Evolutionary conservation across 2,888 invertebrate species (phyloP).

Genomic region (Drosophila rubida): DNA sequence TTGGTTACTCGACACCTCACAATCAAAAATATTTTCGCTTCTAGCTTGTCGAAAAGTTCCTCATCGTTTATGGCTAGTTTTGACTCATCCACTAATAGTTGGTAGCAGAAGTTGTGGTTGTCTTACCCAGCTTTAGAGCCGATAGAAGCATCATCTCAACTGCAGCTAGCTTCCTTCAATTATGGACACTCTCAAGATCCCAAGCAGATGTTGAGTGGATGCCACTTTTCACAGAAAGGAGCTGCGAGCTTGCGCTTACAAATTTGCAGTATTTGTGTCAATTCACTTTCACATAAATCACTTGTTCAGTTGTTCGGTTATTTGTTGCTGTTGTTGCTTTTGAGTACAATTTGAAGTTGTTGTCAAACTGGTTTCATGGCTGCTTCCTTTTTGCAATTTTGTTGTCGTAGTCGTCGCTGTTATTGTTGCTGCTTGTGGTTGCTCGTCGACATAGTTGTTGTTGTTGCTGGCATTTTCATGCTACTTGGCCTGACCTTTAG

Average conservation of each 20-base stretch:
- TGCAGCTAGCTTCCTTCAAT: constrained; percentile 27
- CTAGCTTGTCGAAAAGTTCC: background rate
- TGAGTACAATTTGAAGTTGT: constrained; percentile 60
- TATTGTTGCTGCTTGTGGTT: constrained; percentile 27
- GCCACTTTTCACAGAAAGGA: constrained; percentile 25
- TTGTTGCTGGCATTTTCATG: constrained; percentile 65
- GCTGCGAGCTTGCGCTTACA: background rate
- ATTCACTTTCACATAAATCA: constrained; percentile 80
- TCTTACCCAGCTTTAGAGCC: constrained; percentile 85
- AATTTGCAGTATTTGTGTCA: constrained; percentile 65
- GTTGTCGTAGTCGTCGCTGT: constrained; percentile 55
- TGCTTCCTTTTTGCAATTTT: constrained; percentile 77
- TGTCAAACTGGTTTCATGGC: constrained; percentile 71
- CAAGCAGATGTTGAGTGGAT: constrained; percentile 28
- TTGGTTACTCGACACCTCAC: background rate
- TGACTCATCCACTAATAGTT: constrained; percentile 6
- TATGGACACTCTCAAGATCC: constrained; percentile 31
- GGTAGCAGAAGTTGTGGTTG: background rate
- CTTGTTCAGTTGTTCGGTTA: constrained; percentile 49
- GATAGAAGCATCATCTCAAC: constrained; percentile 84
- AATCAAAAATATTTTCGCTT: background rate
- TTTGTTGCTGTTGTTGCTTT: constrained; percentile 44
- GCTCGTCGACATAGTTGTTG: constrained; percentile 43
- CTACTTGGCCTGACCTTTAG: constrained; percentile 70
- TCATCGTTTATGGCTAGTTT: constrained; percentile 8